Base-by-base conservation (phyloP, 2,113 vertebrate species). In the Platanista minor region DNA sequence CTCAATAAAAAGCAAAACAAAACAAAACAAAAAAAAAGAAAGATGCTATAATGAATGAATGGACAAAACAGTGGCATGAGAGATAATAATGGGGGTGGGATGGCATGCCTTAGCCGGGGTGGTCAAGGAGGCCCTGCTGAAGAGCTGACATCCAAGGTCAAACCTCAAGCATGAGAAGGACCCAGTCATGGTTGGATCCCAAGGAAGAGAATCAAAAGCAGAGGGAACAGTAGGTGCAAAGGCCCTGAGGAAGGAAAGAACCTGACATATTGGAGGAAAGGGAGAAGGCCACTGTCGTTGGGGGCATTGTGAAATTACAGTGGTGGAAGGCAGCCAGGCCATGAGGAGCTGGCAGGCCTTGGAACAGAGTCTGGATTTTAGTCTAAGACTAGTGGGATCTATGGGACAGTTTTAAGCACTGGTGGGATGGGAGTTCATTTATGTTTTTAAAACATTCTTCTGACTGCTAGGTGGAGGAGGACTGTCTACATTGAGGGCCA, bases 331-430 rank as follows among this genome's bases (percentile, higher is more conserved):
- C 54, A 61, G 85, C 75, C 13, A 14, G 75, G 21, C n/a, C n/a
- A 15, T 21, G 10, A 2, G 2, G 36, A 6, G 61, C 18, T 11
- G 7, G 29, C 4, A 33, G 66, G 43, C 43, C 77, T 4, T 0
- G 0, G 54, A 33, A 7, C 0, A n/a, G 66, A 72, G 27, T 62
- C 10, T 64, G 86, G 21, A 41, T n/a, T 74, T 31, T 29, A 41
- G 29, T 1, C 10, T 33, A 52, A n/a, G 20, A 27, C 57, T 14
- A 72, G 21, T 3, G 10, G 5, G 39, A 62, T 67, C 36, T 87
- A 54, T 46, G 8, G 36, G 61, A 39, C 3, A 12, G 33, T 61
- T 81, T 39, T 61, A 94, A 52, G 84, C 25, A 33, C 12, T 6
- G 7, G 54, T 1, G 0, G 9, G 33, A 39, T 41, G 57, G n/a